Evolutionary conservation across 35 echinoderm and acorn worm genomes (phyloP).

Genomic region (Heliocidaris erythrogramma): DNA sequence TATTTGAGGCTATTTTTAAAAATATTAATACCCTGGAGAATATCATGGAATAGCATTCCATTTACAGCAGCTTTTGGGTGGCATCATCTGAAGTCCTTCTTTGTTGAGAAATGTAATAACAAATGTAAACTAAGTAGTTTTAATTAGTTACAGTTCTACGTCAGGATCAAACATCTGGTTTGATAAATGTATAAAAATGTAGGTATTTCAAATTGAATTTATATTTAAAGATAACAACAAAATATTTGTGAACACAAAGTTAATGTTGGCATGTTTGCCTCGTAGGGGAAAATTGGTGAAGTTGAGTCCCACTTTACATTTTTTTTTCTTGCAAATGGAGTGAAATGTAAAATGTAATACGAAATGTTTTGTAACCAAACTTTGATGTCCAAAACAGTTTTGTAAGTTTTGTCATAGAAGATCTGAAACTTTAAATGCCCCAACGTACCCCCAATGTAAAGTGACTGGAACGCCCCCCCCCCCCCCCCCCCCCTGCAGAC

Average conservation of each 20-base stretch:
- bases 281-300: background rate
- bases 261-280: background rate
- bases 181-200: background rate
- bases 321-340: background rate
- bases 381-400: background rate
- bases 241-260: background rate
- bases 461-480: no score
- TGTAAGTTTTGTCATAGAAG: background rate
- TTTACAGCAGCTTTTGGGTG: background rate
- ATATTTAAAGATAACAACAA: background rate
- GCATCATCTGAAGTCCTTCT: background rate
- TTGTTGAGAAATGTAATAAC: constrained; percentile 5
- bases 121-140: no score
- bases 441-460: no score
- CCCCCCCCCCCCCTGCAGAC: no score
- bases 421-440: no score
- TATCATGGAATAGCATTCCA: background rate
- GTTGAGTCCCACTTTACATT: background rate
- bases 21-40: background rate
- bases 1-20: background rate
- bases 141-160: background rate
- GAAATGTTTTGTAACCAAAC: background rate
- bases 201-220: background rate
- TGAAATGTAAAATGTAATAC: background rate
- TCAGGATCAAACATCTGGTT: background rate